Conservation (phyloP, 2,888 invertebrate genomes). For the Drosophila nr. perissopoda region DNA sequence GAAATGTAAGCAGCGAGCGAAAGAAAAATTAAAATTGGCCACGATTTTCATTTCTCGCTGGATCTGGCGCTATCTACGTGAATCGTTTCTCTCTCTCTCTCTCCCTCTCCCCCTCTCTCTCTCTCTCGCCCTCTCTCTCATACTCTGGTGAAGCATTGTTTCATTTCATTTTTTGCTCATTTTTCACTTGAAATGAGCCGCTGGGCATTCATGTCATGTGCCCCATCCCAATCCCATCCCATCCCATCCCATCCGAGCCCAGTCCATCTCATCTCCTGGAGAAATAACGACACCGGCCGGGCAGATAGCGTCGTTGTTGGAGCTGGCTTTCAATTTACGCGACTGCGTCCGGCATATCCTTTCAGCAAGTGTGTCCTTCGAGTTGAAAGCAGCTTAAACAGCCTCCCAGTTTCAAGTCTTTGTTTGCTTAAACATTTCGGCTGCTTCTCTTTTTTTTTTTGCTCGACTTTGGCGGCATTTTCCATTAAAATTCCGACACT, state of each 20-base stretch:
- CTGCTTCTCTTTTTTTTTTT: slow-evolving; percentile 26
- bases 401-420: slow-evolving; percentile 59
- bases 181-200: slow-evolving; percentile 79
- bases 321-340: slow-evolving; percentile 74
- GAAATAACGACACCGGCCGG: slow-evolving; percentile 52
- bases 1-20: slow-evolving; percentile 70
- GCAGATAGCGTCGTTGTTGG: slow-evolving; percentile 48
- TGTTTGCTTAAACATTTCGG: slow-evolving; percentile 72
- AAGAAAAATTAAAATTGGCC: slow-evolving; percentile 84
- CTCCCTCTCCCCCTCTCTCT: neutral
- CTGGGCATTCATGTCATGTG: slow-evolving; percentile 78
- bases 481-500: slow-evolving; percentile 83
- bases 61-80: slow-evolving; percentile 35
- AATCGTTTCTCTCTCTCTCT: slow-evolving; percentile 1
- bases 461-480: slow-evolving; percentile 77
- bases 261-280: slow-evolving; percentile 2
- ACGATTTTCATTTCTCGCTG: slow-evolving; percentile 79
- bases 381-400: slow-evolving; percentile 73
- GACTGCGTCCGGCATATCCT: slow-evolving; percentile 69
- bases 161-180: slow-evolving; percentile 80
- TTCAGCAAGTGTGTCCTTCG: slow-evolving; percentile 70
- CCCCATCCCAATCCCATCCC: slow-evolving; percentile 26
- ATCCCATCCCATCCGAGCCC: neutral
- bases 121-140: slow-evolving; percentile 5
- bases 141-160: slow-evolving; percentile 76